Evolutionary conservation across 2,113 vertebrate species (phyloP).

Genomic region (Chelonoidis abingdonii): DNA sequence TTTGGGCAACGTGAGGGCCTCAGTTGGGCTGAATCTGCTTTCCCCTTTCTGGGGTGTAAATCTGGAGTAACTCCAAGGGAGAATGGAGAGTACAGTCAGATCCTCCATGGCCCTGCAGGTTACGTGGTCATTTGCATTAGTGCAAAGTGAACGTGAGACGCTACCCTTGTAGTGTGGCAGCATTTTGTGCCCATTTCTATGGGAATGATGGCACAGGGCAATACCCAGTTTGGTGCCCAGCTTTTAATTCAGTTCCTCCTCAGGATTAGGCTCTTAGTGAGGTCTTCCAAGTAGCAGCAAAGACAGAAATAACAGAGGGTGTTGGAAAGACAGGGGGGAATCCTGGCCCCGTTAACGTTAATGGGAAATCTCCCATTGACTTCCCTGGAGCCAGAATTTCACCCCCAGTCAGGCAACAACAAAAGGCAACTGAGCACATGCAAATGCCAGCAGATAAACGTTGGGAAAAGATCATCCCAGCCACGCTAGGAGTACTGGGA

Average conservation of each 20-base stretch:
- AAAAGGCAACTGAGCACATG: neutral
- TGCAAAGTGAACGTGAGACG: neutral
- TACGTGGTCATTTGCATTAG: neutral
- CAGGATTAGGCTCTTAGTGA: no score
- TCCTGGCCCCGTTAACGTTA: neutral
- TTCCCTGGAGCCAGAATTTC: neutral
- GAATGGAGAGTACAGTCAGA: neutral
- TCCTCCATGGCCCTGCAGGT: no score
- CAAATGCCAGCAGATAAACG: neutral
- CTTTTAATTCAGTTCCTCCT: neutral
- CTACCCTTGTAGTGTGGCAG: neutral
- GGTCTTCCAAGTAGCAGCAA: neutral
- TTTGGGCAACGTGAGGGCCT: neutral
- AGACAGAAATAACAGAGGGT: neutral
- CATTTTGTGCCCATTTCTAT: neutral
- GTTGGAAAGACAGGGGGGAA: neutral
- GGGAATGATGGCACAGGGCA: neutral
- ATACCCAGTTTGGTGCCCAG: neutral
- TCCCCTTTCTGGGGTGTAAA: neutral
- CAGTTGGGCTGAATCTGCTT: neutral
- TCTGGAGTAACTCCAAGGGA: neutral
- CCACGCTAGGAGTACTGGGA: neutral
- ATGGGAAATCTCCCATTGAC: neutral
- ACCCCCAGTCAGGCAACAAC: no score
- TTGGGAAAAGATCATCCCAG: neutral